These are phyloP conservation scores for Drosophila lacertosa DNA, from an alignment of 1,140 invertebrate genomes.

Conservation along the genomic window DNA sequence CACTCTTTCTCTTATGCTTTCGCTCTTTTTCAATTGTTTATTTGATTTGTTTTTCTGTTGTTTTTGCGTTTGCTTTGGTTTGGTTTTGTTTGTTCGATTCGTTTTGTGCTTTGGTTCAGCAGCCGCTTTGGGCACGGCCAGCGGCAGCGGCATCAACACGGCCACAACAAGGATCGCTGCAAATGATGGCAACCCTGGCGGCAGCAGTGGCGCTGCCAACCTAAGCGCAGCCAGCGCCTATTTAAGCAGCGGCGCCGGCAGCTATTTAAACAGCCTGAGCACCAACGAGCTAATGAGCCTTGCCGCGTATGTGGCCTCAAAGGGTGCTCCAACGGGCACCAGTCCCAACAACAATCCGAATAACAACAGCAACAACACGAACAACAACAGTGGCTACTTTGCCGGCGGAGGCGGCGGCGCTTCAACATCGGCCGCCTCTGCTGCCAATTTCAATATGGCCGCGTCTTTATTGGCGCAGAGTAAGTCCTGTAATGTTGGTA, in stretches of 20 bases:
- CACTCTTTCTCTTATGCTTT: background rate
- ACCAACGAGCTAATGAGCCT: slow-evolving; percentile 77
- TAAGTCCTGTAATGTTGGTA: slow-evolving; percentile 86
- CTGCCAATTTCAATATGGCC: slow-evolving; percentile 84
- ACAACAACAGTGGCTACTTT: slow-evolving; percentile 18
- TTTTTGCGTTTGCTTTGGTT: slow-evolving; percentile 19
- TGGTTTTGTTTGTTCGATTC: slow-evolving; percentile 4
- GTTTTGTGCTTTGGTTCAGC: slow-evolving; percentile 16
- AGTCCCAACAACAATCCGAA: slow-evolving; percentile 21
- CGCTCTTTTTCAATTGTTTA: slow-evolving; percentile 2
- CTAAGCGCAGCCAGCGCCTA: slow-evolving; percentile 56
- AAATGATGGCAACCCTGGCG: slow-evolving; percentile 27
- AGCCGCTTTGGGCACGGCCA: slow-evolving; percentile 36
- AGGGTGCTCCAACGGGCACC: slow-evolving; percentile 42
- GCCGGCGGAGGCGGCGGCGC: slow-evolving; percentile 24
- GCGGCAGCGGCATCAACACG: slow-evolving; percentile 29
- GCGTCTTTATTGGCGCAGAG: slow-evolving; percentile 91
- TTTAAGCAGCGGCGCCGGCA: slow-evolving; percentile 58
- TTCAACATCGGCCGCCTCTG: slow-evolving; percentile 58
- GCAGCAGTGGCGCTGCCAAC: slow-evolving; percentile 14
- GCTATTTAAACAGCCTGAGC: slow-evolving; percentile 72
- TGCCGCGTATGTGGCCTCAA: slow-evolving; percentile 74
- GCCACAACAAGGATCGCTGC: slow-evolving; percentile 32
- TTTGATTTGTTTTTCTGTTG: slow-evolving; percentile 25
- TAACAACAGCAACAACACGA: slow-evolving; percentile 30